phyloP scores from a whole-genome alignment of 2,113 vertebrate species.

The Anarhynchus alexandrinus region DNA sequence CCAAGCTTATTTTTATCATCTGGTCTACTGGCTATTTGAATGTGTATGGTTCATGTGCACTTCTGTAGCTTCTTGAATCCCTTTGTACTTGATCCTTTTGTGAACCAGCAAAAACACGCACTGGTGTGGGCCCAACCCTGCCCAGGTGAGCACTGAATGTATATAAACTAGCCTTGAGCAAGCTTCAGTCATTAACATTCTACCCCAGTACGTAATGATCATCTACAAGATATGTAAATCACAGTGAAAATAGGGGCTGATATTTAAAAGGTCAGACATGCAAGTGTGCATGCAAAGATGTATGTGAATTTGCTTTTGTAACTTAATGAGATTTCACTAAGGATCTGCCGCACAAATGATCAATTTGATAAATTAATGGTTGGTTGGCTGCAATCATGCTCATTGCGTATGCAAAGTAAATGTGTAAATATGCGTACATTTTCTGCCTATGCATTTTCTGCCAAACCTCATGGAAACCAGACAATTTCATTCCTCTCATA shows the following conservation, averaged over 20 bases:
- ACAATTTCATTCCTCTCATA: neutral
- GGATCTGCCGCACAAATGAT: neutral
- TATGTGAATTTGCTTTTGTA: neutral
- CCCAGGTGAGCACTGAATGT: neutral
- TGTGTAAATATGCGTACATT: neutral
- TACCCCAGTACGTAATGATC: neutral
- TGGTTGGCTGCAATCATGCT: neutral
- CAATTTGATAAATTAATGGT: neutral
- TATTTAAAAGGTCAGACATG: slow-evolving; percentile 38
- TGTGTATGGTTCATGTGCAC: neutral
- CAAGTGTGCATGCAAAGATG: neutral
- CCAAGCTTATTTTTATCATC: neutral
- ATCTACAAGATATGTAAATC: neutral
- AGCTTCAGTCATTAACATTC: neutral
- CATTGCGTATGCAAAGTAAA: neutral
- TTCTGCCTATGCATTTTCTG: neutral
- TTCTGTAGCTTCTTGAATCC: neutral
- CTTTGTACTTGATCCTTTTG: neutral
- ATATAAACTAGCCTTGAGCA: neutral
- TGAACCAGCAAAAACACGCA: neutral
- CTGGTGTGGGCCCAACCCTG: neutral
- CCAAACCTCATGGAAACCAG: neutral
- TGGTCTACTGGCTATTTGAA: neutral
- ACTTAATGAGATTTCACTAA: neutral
- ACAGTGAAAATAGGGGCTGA: neutral